A percentile compares a stretch with the other conserved stretches of the same genome.
These are phyloP conservation scores for Leptogaster cylindrica DNA, from an alignment of 2,888 invertebrate species.

Conservation along the genomic window DNA sequence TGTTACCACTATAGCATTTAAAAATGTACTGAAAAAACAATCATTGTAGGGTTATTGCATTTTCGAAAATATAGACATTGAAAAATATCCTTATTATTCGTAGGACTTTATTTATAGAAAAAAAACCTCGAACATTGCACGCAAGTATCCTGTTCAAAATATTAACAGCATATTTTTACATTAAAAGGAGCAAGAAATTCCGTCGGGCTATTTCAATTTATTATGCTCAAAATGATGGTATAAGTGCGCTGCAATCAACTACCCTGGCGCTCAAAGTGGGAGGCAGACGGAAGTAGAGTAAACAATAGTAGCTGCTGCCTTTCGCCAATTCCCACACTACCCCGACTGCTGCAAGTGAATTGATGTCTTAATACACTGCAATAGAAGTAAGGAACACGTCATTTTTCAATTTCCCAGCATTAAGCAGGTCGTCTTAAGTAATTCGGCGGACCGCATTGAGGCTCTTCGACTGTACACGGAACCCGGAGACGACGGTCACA, in stretches of 20 bases:
- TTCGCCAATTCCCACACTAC: neutral
- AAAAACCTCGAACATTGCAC: conserved; percentile 3
- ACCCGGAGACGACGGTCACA: neutral
- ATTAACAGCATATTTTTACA: too few species aligned
- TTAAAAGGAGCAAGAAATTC: too few species aligned
- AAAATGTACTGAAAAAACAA: too few species aligned
- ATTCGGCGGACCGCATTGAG: neutral
- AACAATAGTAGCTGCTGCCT: neutral
- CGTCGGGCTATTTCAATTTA: conserved; percentile 29
- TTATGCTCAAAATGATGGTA: conserved; percentile 24
- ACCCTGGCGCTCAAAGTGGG: conserved; percentile 3
- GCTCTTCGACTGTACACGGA: neutral
- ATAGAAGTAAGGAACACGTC: conserved; percentile 16
- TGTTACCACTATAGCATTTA: too few species aligned
- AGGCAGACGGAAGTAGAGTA: conserved; percentile 25
- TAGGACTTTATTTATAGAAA: too few species aligned
- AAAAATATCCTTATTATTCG: too few species aligned
- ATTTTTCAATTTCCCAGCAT: conserved; percentile 32
- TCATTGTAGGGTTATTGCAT: too few species aligned
- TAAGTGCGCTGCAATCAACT: neutral
- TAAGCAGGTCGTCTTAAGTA: conserved; percentile 2
- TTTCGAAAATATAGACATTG: too few species aligned
- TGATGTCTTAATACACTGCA: conserved; percentile 22
- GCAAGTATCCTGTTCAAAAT: conserved; percentile 10
- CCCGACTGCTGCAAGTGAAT: conserved; percentile 16